Base-by-base conservation (phyloP, 2,888 invertebrate species). In the Celastrina argiolus region DNA sequence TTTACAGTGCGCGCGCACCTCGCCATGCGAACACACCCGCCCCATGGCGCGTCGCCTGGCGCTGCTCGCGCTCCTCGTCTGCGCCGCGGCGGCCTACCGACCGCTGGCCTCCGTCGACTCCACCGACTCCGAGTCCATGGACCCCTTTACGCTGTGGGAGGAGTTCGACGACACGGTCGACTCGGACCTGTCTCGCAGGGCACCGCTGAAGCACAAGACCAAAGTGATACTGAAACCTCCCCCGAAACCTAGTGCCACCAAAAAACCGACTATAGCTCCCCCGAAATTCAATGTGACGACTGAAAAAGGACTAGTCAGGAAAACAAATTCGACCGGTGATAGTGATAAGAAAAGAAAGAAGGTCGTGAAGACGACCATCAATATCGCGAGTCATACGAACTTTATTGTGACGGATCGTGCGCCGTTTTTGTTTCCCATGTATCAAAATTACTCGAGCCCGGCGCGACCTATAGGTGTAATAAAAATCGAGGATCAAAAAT, bases 1-100 rank as follows among this genome's bases (percentile, higher is more conserved):
- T 73, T 80, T 86, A 89, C 80, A 89, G 89, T 87, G 89, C 90
- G 80, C 87, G 84, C 84, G 90, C 91, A 85, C 85, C 87, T 84
- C 91, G 91, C 83, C 91, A 91, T 88, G 91, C 87, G 81, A 87
- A 89, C 87, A 88, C 90, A 84, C 80, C 78, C 82, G 81, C 77
- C 86, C 78, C 85, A 91, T 90, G 90, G 88, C 88, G 90, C 90
- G 88, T 87, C 88, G 87, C 85, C 83, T 88, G 89, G 84, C 88
- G 91, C 90, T 88, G 87, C 87, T 86, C 72, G 86, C 80, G 84
- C 81, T 87, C 75, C 81, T 85, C 82, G 87, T 82, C 77, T 84
- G 82, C 80, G 82, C 83, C 81, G 82, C 73, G 61, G 74, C 76
- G 73, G 79, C 83, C 71, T 76, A 77, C 69, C 81, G 78, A 77